phyloP scores from a whole-genome alignment of 37 sponge, comb jelly and placozoan species.

The Mnemiopsis leidyi region DNA sequence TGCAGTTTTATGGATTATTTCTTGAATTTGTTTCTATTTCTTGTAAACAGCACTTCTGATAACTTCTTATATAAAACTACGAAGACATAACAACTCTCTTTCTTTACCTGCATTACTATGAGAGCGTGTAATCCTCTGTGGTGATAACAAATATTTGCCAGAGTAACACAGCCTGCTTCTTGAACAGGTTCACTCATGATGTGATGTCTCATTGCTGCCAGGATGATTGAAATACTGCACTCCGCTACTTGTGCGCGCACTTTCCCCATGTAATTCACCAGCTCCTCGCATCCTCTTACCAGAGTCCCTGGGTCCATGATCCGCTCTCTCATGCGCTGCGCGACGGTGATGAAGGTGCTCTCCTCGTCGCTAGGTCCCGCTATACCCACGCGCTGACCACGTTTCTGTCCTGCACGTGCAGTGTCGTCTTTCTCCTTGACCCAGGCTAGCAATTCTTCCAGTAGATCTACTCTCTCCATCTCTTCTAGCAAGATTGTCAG shows the following conservation, averaged over 20 bases:
- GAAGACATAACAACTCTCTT: no score
- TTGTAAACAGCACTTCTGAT: no score
- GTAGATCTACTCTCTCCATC: conserved; percentile 46
- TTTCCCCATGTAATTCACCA: not conserved
- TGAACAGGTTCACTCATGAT: conserved; percentile 57
- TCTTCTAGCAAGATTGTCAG: conserved; percentile 35
- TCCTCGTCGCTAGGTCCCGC: conserved; percentile 18
- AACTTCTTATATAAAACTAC: no score
- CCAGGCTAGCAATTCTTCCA: conserved; percentile 27
- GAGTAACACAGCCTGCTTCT: conserved; percentile 43
- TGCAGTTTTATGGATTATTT: no score
- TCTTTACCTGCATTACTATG: conserved; percentile 54
- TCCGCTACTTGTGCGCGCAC: not conserved
- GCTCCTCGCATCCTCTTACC: conserved; percentile 32
- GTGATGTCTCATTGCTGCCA: conserved; percentile 58
- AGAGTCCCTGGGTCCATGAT: conserved; percentile 49
- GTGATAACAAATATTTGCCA: conserved; percentile 12
- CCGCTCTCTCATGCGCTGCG: conserved; percentile 33
- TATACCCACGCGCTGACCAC: conserved; percentile 14
- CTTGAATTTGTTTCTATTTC: no score
- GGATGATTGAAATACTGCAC: conserved; percentile 34
- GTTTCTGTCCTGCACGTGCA: conserved; percentile 44
- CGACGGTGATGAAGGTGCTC: conserved; percentile 35
- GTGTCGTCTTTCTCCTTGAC: not conserved
- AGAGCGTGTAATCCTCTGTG: conserved; percentile 30